Conservation (phyloP, 2,888 invertebrate genomes). For the Gisinianus flammeolus region DNA sequence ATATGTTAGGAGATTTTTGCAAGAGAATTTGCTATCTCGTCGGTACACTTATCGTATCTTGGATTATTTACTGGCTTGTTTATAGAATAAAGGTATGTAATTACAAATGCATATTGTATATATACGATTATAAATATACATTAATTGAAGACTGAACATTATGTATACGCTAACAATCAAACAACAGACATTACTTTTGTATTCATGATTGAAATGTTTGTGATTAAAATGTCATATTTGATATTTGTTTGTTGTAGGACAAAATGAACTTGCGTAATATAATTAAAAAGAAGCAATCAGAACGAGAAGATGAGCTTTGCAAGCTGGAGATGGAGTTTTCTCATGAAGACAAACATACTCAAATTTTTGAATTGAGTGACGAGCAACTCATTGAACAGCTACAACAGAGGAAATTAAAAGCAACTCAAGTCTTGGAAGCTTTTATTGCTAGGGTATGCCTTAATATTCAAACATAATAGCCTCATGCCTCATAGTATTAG, state of each 20-base stretch:
- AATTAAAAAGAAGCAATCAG: conserved; percentile 44
- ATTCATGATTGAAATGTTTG: too few species aligned
- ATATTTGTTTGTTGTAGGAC: conserved; percentile 18
- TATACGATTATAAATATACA: neutral
- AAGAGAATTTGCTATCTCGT: conserved; percentile 1
- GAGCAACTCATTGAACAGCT: conserved; percentile 44
- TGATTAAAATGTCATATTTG: too few species aligned
- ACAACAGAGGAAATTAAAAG: conserved; percentile 44
- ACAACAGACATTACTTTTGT: neutral
- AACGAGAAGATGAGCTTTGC: conserved; percentile 44
- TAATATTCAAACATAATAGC: neutral
- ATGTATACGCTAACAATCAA: neutral
- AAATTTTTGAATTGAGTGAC: conserved; percentile 44
- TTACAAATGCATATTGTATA: neutral
- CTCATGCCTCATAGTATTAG: neutral
- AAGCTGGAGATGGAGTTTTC: conserved; percentile 35
- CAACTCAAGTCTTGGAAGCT: conserved; percentile 48
- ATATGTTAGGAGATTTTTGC: conserved; percentile 20
- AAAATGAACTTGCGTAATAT: conserved; percentile 17
- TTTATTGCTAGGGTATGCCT: conserved; percentile 47
- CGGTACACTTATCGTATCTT: conserved; percentile 8
- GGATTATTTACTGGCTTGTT: conserved; percentile 9
- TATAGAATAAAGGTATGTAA: conserved; percentile 21
- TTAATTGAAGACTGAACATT: neutral
- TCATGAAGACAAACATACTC: conserved; percentile 37